Evolutionary conservation across 2,113 vertebrate species (phyloP), one percentile per base, ranked within the genome.

Genomic region (Pangasianodon gigas): DNA sequence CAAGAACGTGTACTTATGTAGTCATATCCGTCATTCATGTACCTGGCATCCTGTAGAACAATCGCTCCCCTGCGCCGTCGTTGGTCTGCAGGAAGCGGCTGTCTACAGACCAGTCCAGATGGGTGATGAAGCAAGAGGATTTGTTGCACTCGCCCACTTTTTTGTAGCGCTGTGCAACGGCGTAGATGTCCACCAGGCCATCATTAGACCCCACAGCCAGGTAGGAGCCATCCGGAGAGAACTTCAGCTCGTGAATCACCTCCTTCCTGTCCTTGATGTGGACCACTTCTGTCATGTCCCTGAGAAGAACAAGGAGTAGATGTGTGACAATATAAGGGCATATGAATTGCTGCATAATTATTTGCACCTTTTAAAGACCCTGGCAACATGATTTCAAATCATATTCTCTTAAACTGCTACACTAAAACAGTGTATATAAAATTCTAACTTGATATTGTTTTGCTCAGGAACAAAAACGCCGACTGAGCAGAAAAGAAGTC

Each of bases 231-330:
- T 99, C 98, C 0, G 98, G 98, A 29, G 98, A 99, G 88, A 99
- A 99, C 91, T 99, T 99, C 94, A 99, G 97, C 95, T 99, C 98
- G 0, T 99, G 98, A 93, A 99, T 98, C 67, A 98, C 98, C 94
- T 99, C 98, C 94, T 99, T 98, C 77, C 98, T 94, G 93, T 99
- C 98, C 94, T 98, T 98, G 91, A 99, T 98, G 94, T 99, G 98
- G 83, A 99, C 98, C 1, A 99, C 97, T 95, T 99, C 98, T 0
- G 98, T 98, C 98, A 99, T 99, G 94, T 99, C 98, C 95, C 98
- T 99, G 46, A 80, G 58, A 54, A 83, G 13, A 77, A 62, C 11
- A 2, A 32, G 19, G 51, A 37, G 62, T 69, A 67, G 7, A 29
- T 69, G 14, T 52, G 26, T 54, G 48, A 80, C 46, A 5, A 6